These are phyloP conservation scores for Cirrhinus molitorella DNA, from an alignment of 2,797 vertebrate genomes.

Conservation along the genomic window DNA sequence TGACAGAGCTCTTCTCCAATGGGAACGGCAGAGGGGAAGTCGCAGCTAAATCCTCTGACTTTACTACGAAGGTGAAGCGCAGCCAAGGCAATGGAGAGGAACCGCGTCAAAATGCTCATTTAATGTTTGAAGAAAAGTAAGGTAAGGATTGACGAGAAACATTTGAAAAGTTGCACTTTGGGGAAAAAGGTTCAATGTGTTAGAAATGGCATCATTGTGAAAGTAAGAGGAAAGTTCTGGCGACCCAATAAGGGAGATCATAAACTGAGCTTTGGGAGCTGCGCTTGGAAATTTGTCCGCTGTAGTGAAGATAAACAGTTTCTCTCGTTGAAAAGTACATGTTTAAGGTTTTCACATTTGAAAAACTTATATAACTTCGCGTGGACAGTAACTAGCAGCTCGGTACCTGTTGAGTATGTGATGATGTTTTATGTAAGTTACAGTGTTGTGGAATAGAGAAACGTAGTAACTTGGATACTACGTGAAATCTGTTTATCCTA, in stretches of 20 bases:
- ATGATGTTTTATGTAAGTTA: not conserved
- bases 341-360: not conserved
- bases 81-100: conserved; percentile 64
- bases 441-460: not conserved
- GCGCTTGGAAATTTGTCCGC: not conserved
- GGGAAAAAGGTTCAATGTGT: not conserved
- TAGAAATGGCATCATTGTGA: too few species aligned
- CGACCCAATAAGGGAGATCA: not conserved
- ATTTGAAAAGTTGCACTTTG: not conserved
- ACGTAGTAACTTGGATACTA: not conserved
- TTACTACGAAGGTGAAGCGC: conserved; percentile 45
- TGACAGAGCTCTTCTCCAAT: conserved; percentile 64
- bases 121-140: conserved; percentile 58
- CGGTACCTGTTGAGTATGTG: not conserved
- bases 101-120: conserved; percentile 63
- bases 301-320: not conserved
- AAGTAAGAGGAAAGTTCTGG: conserved; percentile 49
- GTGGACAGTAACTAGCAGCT: not conserved
- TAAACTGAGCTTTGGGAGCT: not conserved
- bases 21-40: conserved; percentile 37
- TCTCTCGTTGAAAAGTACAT: not conserved
- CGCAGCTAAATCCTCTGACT: conserved; percentile 6
- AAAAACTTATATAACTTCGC: not conserved
- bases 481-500: not conserved
- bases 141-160: conserved; percentile 52